These are phyloP conservation scores for Crambe crambe DNA, from an alignment of 37 sponge, comb jelly and placozoan species.

Conservation along the genomic window DNA sequence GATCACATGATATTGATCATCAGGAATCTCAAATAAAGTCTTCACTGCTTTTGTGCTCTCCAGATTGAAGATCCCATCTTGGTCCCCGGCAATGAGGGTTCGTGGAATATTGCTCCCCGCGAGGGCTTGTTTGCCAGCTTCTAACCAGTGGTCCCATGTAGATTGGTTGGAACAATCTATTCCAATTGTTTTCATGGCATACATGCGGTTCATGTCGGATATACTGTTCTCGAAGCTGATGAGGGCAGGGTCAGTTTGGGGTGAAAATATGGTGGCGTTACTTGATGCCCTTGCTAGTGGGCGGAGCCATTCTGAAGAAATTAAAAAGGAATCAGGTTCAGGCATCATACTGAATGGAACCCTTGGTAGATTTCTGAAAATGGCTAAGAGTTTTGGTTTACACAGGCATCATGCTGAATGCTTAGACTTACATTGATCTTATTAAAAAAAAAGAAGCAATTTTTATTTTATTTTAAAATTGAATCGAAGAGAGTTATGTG, in stretches of 20 bases:
- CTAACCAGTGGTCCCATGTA: conserved; percentile 31
- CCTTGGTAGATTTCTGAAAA: too few relatives aligned
- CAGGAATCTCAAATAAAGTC: conserved; percentile 11
- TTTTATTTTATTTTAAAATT: too few relatives aligned
- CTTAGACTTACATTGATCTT: too few relatives aligned
- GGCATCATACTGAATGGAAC: too few relatives aligned
- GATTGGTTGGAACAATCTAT: conserved; percentile 28
- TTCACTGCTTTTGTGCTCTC: conserved; percentile 6
- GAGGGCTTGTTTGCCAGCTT: conserved; percentile 16
- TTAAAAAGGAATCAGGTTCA: too few relatives aligned
- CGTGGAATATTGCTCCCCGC: conserved; percentile 6
- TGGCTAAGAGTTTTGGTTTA: too few relatives aligned
- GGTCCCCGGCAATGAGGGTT: conserved; percentile 23
- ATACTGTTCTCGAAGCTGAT: conserved; percentile 65
- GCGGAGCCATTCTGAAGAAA: conserved; percentile 55
- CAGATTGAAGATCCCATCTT: conserved; percentile 50
- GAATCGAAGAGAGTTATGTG: too few relatives aligned
- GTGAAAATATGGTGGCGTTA: conserved; percentile 63
- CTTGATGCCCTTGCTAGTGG: conserved; percentile 58
- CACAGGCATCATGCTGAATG: too few relatives aligned
- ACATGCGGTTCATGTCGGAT: conserved; percentile 59
- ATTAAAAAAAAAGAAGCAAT: too few relatives aligned
- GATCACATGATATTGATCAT: conserved; percentile 26
- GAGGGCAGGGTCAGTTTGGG: conserved; percentile 48
- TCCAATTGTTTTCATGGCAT: conserved; percentile 60